Percentiles rank a stretch among this genome's conserved stretches.
phyloP scores from a whole-genome alignment of 2,888 invertebrate genomes.

The Gandaritis pyraliata region DNA sequence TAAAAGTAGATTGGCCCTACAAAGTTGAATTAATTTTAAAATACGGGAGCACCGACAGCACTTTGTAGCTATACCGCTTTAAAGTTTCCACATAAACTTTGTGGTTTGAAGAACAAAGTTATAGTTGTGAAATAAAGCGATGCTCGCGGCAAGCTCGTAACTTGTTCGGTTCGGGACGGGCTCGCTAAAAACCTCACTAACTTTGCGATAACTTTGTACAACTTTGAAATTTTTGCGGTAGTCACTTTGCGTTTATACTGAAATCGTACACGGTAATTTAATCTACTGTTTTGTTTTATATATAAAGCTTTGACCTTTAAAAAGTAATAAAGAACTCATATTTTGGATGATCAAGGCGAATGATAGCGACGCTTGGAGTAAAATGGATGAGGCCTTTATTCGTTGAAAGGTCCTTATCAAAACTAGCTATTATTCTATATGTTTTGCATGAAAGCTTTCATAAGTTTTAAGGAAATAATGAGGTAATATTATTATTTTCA shows the following conservation, averaged over 20 bases:
- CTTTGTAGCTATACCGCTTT: constrained; percentile 43
- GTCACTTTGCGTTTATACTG: constrained; percentile 5
- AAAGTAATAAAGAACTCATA: too few species aligned
- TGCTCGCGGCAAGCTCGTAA: constrained; percentile 64
- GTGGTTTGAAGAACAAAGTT: constrained; percentile 71
- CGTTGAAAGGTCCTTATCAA: too few species aligned
- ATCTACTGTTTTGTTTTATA: neutral
- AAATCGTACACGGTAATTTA: neutral
- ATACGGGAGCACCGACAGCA: constrained; percentile 13
- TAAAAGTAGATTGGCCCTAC: neutral
- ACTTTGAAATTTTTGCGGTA: constrained; percentile 38
- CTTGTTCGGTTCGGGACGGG: constrained; percentile 58
- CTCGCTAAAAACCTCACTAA: constrained; percentile 68
- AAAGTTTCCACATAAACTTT: constrained; percentile 58
- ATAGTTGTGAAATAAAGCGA: constrained; percentile 63
- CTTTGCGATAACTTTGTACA: constrained; percentile 71
- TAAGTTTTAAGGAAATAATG: too few species aligned
- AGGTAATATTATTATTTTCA: too few species aligned
- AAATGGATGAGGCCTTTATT: too few species aligned
- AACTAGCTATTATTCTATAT: too few species aligned
- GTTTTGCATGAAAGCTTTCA: too few species aligned
- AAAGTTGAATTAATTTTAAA: constrained; percentile 21
- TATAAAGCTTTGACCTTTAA: too few species aligned
- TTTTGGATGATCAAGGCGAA: too few species aligned
- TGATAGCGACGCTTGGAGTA: too few species aligned